A percentile compares a stretch with the other conserved stretches of the same genome.
phyloP scores from a whole-genome alignment of 2,888 invertebrate genomes.

The Tetheella fluctuosa region DNA sequence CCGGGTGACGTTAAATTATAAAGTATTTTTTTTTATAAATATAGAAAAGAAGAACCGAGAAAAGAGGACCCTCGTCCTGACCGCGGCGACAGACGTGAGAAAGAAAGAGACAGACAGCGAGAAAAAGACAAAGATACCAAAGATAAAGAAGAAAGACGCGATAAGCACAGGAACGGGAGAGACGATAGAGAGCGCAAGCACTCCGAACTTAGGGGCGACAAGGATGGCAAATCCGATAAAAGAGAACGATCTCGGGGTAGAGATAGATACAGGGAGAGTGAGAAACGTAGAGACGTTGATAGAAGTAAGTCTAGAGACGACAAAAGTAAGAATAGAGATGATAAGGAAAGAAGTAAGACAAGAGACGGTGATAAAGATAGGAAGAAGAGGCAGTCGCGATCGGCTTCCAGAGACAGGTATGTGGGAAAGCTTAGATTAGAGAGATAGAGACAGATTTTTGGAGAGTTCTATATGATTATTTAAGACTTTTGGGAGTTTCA shows the following conservation, averaged over 20 bases:
- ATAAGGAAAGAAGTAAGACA: constrained; percentile 18
- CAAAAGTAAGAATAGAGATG: constrained; percentile 21
- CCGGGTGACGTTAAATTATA: too few relatives aligned
- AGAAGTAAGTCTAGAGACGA: constrained; percentile 24
- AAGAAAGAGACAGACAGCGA: constrained; percentile 33
- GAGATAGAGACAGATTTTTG: too few relatives aligned
- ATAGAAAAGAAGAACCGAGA: constrained; percentile 26
- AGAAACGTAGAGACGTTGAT: constrained; percentile 31
- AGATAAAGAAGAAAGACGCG: constrained; percentile 34
- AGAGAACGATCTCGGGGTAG: constrained; percentile 24
- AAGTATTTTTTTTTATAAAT: neutral
- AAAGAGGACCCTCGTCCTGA: constrained; percentile 33
- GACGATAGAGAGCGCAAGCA: constrained; percentile 28
- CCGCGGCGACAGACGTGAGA: constrained; percentile 46
- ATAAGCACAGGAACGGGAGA: constrained; percentile 34
- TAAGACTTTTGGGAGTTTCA: too few relatives aligned
- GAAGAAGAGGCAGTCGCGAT: constrained; percentile 54
- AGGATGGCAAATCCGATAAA: constrained; percentile 30
- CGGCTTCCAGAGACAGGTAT: constrained; percentile 48
- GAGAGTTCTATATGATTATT: too few relatives aligned
- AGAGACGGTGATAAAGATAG: constrained; percentile 31
- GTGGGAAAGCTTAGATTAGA: constrained; percentile 14
- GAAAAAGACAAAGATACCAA: constrained; percentile 18
- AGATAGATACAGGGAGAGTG: constrained; percentile 29
- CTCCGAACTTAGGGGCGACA: constrained; percentile 20